These are phyloP conservation scores for Eulithis prunata DNA, from an alignment of 2,888 invertebrate genomes.

Conservation along the genomic window DNA sequence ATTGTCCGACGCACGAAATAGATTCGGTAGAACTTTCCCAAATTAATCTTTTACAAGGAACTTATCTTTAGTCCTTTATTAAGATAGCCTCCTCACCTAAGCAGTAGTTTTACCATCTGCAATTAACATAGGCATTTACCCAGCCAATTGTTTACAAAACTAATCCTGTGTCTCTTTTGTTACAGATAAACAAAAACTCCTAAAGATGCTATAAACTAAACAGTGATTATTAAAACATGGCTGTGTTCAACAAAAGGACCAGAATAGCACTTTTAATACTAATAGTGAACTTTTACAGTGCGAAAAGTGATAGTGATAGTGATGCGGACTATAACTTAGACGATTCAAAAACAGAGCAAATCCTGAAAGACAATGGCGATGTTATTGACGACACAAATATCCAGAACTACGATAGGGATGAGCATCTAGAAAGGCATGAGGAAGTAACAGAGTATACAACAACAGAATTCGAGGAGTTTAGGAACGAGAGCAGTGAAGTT, in stretches of 20 bases:
- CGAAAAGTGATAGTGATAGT: constrained; percentile 32
- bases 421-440: constrained; percentile 20
- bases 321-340: constrained; percentile 38
- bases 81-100: too few relatives aligned
- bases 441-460: constrained; percentile 20
- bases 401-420: constrained; percentile 35
- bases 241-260: constrained; percentile 33
- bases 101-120: too few relatives aligned
- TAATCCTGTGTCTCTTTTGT: constrained; percentile 20
- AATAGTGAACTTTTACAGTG: constrained; percentile 27
- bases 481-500: constrained; percentile 14
- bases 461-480: constrained; percentile 4
- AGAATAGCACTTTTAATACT: constrained; percentile 38
- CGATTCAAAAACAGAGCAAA: constrained; percentile 36
- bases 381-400: constrained; percentile 39
- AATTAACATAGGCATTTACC: too few relatives aligned
- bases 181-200: constrained; percentile 28
- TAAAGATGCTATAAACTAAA: constrained; percentile 22
- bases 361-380: constrained; percentile 34
- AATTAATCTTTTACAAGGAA: too few relatives aligned
- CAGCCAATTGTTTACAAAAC: background rate
- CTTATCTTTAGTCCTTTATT: too few relatives aligned
- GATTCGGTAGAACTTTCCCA: too few relatives aligned
- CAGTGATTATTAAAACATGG: constrained; percentile 40
- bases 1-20: too few relatives aligned